Conservation (phyloP, 2,888 invertebrate genomes). For the Tridacna gigas region DNA sequence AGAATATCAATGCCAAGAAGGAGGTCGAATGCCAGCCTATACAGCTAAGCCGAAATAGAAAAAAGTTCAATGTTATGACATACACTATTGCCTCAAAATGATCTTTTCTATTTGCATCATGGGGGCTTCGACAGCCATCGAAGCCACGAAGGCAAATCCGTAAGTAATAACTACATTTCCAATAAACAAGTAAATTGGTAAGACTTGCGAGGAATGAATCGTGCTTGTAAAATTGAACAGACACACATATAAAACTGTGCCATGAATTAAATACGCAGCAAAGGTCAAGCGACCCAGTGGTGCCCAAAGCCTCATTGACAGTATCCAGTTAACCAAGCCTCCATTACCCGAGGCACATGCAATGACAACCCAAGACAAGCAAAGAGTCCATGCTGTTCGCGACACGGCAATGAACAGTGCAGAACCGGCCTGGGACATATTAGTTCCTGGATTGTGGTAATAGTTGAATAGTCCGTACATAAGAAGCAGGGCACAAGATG, state of each 20-base stretch:
- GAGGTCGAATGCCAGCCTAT: no score
- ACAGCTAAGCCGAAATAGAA: no score
- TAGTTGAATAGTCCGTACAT: slow-evolving; percentile 79
- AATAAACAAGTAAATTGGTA: slow-evolving; percentile 47
- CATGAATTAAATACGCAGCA: slow-evolving; percentile 92
- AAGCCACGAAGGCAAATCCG: slow-evolving; percentile 48
- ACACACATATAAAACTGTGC: slow-evolving; percentile 66
- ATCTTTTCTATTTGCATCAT: slow-evolving; percentile 64
- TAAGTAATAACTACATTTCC: slow-evolving; percentile 57
- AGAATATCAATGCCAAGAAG: no score
- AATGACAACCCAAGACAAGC: slow-evolving; percentile 86
- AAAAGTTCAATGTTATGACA: no score
- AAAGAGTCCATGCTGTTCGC: slow-evolving; percentile 85
- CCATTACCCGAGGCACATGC: slow-evolving; percentile 86
- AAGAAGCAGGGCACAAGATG: slow-evolving; percentile 66
- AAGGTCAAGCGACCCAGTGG: slow-evolving; percentile 96
- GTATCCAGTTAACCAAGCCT: slow-evolving; percentile 91
- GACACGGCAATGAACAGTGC: slow-evolving; percentile 84
- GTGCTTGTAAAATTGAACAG: slow-evolving; percentile 37
- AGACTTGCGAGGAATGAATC: slow-evolving; percentile 47
- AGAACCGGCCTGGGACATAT: slow-evolving; percentile 64
- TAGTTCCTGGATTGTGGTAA: slow-evolving; percentile 65
- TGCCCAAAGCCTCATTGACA: slow-evolving; percentile 92
- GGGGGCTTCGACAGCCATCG: slow-evolving; percentile 64
- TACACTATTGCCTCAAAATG: slow-evolving; percentile 23